A percentile compares a stretch with the other conserved stretches of the same genome.
phyloP scores from a whole-genome alignment of 2,888 invertebrate species.

The Sarcophaga subvicina region DNA sequence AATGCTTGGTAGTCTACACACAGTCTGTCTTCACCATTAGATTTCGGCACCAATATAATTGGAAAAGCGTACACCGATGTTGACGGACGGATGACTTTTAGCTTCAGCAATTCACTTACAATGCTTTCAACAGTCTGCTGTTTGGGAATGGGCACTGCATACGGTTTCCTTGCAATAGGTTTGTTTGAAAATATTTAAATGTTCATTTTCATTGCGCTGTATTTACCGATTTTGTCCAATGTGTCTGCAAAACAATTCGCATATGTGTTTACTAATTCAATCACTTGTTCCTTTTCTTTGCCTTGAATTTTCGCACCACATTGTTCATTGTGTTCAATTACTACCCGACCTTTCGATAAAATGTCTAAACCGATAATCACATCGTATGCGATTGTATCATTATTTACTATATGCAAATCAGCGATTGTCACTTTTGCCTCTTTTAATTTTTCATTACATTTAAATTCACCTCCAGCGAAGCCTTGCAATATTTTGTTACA shows the following conservation, averaged over 20 bases:
- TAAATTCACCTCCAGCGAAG: conserved; percentile 47
- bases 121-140: conserved; percentile 12
- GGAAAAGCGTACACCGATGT: conserved; percentile 25
- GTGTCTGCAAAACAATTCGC: no score
- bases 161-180: conserved; percentile 49
- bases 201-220: conserved; percentile 43
- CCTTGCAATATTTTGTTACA: conserved; percentile 39
- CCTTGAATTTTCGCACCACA: background rate
- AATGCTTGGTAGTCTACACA: no score
- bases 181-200: conserved; percentile 42
- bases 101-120: no score
- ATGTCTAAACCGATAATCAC: conserved; percentile 13
- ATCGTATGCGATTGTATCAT: conserved; percentile 39
- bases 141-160: conserved; percentile 55
- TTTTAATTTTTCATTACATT: conserved; percentile 13
- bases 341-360: conserved; percentile 50
- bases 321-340: conserved; percentile 47
- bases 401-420: conserved; percentile 26
- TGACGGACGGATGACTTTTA: background rate
- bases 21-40: no score
- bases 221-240: no score
- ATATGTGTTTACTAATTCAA: no score
- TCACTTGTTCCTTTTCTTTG: background rate
- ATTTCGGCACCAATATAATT: no score
- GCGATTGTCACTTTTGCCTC: conserved; percentile 37